Evolutionary conservation across 2,888 invertebrate genomes (phyloP).

Genomic region (Azorinus chamasolen): DNA sequence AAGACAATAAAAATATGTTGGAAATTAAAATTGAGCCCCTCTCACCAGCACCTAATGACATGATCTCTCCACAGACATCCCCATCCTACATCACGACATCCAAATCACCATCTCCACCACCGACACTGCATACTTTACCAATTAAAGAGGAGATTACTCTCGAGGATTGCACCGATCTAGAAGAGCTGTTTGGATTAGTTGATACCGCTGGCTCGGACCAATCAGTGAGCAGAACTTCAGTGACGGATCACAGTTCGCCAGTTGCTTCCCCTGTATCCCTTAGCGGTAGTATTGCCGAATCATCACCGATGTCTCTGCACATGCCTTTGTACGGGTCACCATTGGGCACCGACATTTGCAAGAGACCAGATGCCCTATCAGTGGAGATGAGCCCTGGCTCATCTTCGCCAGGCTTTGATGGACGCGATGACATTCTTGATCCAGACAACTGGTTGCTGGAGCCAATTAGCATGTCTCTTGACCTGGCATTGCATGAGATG

Average conservation of each 20-base stretch:
- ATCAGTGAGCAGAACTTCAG: slow-evolving; percentile 8
- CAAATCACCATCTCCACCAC: slow-evolving; percentile 31
- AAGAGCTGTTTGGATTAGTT: slow-evolving; percentile 70
- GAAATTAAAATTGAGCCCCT: slow-evolving; percentile 56
- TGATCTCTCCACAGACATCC: not conserved
- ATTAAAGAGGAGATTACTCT: slow-evolving; percentile 51
- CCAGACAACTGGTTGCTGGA: slow-evolving; percentile 70
- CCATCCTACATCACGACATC: slow-evolving; percentile 24
- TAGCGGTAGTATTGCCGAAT: slow-evolving; percentile 27
- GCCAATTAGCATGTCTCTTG: slow-evolving; percentile 63
- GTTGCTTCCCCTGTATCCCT: slow-evolving; percentile 45
- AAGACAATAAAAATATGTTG: slow-evolving; percentile 17
- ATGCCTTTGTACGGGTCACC: slow-evolving; percentile 42
- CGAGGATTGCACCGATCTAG: slow-evolving; percentile 67
- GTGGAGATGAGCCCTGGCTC: slow-evolving; percentile 51
- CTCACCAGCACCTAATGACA: slow-evolving; percentile 44
- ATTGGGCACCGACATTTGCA: slow-evolving; percentile 21
- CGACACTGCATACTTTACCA: not conserved
- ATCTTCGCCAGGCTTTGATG: slow-evolving; percentile 60
- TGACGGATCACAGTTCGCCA: slow-evolving; percentile 9
- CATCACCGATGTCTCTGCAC: slow-evolving; percentile 40
- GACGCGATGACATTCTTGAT: slow-evolving; percentile 66
- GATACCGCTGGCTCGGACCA: slow-evolving; percentile 44
- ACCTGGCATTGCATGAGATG: slow-evolving; percentile 55
- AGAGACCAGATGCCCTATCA: slow-evolving; percentile 29